Percentiles rank a stretch among this genome's conserved stretches.
These are phyloP conservation scores for Falco biarmicus DNA, from an alignment of 2,797 vertebrate species.

Conservation along the genomic window DNA sequence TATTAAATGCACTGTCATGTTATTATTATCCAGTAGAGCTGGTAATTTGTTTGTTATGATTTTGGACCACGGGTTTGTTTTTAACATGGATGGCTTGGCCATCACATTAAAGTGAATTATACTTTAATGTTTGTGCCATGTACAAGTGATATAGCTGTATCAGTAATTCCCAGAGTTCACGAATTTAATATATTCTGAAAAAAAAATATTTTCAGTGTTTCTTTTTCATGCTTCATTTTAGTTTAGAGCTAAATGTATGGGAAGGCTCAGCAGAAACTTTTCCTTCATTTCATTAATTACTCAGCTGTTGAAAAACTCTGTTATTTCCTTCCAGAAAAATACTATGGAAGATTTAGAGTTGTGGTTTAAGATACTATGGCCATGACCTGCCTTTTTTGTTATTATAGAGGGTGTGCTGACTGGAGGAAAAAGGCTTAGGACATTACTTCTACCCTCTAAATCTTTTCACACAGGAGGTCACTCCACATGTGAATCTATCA, in stretches of 20 bases:
- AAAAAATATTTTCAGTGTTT: background rate
- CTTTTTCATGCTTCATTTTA: background rate
- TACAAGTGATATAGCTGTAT: background rate
- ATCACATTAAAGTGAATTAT: background rate
- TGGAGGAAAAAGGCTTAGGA: background rate
- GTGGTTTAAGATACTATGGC: background rate
- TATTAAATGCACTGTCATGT: background rate
- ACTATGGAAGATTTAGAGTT: background rate
- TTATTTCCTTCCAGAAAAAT: constrained; percentile 6
- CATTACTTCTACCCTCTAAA: background rate
- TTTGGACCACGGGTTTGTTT: constrained; percentile 31
- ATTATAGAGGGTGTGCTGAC: background rate
- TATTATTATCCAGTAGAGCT: background rate
- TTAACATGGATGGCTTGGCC: background rate
- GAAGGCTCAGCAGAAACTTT: background rate
- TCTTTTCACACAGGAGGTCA: background rate
- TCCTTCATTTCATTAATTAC: constrained; percentile 31
- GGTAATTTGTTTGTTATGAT: constrained; percentile 5
- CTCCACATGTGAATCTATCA: background rate
- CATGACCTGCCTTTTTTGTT: background rate
- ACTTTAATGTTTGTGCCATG: background rate
- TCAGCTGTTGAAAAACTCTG: constrained; percentile 18
- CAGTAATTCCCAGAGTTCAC: constrained; percentile 13
- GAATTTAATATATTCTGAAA: background rate
- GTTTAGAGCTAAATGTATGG: background rate